These are phyloP conservation scores for Idaea aversata DNA, from an alignment of 2,888 invertebrate genomes.

Conservation along the genomic window DNA sequence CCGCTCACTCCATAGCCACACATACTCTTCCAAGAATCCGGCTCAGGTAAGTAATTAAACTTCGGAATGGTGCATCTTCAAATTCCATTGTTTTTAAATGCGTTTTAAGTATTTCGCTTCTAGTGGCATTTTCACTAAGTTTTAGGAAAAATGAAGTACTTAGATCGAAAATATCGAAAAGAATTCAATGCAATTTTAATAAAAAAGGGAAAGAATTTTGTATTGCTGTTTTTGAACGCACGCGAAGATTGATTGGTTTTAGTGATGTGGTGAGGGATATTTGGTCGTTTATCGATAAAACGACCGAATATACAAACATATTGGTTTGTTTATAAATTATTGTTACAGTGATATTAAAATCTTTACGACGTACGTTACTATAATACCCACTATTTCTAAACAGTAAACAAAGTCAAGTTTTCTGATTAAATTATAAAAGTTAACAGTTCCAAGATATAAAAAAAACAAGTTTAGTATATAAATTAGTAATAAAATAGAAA, in stretches of 20 bases:
- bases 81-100: conserved; percentile 37
- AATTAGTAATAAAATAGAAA: not conserved
- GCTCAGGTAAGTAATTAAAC: conserved; percentile 46
- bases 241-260: too few relatives aligned
- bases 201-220: too few relatives aligned
- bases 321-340: too few relatives aligned
- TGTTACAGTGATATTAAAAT: too few relatives aligned
- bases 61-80: conserved; percentile 34
- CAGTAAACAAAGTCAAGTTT: not conserved
- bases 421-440: not conserved
- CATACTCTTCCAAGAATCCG: conserved; percentile 37
- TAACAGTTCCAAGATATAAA: not conserved
- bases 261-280: too few relatives aligned
- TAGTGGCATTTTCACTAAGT: conserved; percentile 18
- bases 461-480: not conserved
- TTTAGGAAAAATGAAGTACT: too few relatives aligned
- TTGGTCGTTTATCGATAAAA: too few relatives aligned
- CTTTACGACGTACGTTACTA: too few relatives aligned
- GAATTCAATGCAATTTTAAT: too few relatives aligned
- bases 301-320: too few relatives aligned
- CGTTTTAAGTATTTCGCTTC: conserved; percentile 16
- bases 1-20: conserved; percentile 28
- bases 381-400: not conserved
- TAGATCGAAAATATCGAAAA: too few relatives aligned
- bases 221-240: too few relatives aligned